These are phyloP conservation scores for Montipora capricornis DNA, from an alignment of 64 coral and sea anemone species.

Conservation along the genomic window DNA sequence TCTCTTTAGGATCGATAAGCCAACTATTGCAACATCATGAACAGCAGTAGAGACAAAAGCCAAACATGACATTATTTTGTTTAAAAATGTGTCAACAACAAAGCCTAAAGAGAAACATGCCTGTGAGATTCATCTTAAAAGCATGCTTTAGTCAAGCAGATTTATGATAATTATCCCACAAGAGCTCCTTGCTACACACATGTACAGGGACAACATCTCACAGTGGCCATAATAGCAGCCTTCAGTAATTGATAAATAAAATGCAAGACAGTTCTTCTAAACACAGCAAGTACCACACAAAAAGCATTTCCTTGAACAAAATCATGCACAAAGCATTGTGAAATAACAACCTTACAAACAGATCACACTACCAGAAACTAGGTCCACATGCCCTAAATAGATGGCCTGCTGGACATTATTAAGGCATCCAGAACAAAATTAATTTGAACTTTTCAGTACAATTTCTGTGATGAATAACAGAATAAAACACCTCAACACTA, in stretches of 20 bases:
- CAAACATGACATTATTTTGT: neutral
- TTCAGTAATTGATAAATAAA: neutral
- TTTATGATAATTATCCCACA: slow-evolving; percentile 23
- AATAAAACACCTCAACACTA: neutral
- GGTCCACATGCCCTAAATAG: slow-evolving; percentile 20
- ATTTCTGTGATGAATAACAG: neutral
- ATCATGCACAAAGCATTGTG: no score
- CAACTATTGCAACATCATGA: neutral
- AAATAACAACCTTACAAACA: slow-evolving; percentile 11
- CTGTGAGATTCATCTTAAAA: neutral
- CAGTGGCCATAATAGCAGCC: neutral
- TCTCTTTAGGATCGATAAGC: neutral
- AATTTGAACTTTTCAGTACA: neutral
- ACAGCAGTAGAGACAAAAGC: neutral
- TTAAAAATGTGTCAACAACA: neutral
- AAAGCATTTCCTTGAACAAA: neutral
- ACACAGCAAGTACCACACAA: neutral
- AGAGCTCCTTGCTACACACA: neutral
- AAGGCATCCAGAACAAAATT: neutral
- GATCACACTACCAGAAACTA: neutral
- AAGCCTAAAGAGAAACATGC: neutral
- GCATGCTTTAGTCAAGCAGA: slow-evolving; percentile 17
- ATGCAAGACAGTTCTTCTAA: neutral
- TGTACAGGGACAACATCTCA: no score
- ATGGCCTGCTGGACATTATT: neutral